A percentile compares a stretch with the other conserved stretches of the same genome.
Evolutionary conservation across 2,888 invertebrate genomes (phyloP).

Genomic region (Pachydiplax longipennis): DNA sequence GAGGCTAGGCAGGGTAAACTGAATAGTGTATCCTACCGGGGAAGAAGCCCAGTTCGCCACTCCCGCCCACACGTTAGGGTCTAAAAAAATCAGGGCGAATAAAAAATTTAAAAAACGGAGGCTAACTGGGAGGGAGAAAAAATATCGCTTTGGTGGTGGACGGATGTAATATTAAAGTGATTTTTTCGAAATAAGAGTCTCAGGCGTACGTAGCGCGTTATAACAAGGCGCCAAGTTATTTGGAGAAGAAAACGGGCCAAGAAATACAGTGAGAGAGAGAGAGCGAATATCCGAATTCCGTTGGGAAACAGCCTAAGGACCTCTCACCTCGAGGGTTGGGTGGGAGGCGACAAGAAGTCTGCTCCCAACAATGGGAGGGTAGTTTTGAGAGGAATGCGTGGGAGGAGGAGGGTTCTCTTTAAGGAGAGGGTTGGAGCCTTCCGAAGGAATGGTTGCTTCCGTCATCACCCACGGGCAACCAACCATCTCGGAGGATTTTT

Average conservation of each 20-base stretch:
- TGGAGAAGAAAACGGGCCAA: neutral
- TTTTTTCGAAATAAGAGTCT: neutral
- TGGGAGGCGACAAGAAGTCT: neutral
- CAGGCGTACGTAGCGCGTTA: neutral
- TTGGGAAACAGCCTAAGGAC: neutral
- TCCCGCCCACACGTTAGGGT: too few relatives aligned
- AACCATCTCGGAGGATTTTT: neutral
- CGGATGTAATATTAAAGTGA: neutral
- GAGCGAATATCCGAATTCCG: neutral
- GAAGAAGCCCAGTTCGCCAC: too few relatives aligned
- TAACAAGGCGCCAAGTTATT: neutral
- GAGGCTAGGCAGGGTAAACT: too few relatives aligned
- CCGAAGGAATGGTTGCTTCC: neutral
- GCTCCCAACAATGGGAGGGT: neutral
- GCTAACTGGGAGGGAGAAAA: neutral
- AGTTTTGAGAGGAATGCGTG: neutral
- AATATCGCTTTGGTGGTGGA: neutral
- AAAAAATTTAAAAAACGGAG: neutral
- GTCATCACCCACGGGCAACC: neutral
- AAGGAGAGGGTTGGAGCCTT: neutral
- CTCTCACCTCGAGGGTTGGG: neutral
- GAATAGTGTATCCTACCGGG: too few relatives aligned
- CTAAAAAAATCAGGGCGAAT: too few relatives aligned
- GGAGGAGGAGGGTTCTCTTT: neutral
- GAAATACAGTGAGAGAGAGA: neutral